Percentiles rank a stretch among this genome's conserved stretches.
Evolutionary conservation across 2,113 vertebrate species (phyloP).

Genomic region (Mystacornis crossleyi): DNA sequence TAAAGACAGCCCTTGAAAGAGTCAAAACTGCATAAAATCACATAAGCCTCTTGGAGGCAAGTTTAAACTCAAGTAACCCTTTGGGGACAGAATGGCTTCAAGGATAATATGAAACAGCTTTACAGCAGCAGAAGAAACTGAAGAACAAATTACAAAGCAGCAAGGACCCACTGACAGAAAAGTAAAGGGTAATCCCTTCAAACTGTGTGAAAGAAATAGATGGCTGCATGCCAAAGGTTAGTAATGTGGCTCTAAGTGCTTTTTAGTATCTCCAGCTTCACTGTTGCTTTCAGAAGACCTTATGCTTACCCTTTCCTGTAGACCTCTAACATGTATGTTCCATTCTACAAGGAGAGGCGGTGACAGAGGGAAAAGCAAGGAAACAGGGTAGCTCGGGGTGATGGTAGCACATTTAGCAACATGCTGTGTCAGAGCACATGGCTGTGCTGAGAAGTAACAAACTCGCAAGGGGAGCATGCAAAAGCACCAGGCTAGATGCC

Average conservation of each 20-base stretch:
- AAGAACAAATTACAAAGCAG: not conserved
- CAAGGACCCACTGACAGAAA: not conserved
- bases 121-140: not conserved
- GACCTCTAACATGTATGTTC: fast-evolving
- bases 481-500: not conserved
- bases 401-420: not conserved
- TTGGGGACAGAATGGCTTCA: not conserved
- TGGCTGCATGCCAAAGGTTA: not conserved
- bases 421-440: fast-evolving
- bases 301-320: not conserved
- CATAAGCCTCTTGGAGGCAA: not conserved
- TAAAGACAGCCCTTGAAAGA: not conserved
- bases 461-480: not conserved
- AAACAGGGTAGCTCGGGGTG: fast-evolving
- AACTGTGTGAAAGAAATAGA: not conserved
- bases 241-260: not conserved
- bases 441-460: not conserved
- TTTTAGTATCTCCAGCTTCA: not conserved
- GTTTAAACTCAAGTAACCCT: not conserved
- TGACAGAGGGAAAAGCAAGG: not conserved
- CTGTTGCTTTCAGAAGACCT: not conserved
- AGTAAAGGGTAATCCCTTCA: not conserved
- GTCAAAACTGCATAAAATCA: not conserved
- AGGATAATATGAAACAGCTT: not conserved
- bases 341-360: not conserved